Conservation (phyloP, 2,113 vertebrate species). For the Lophius piscatorius region DNA sequence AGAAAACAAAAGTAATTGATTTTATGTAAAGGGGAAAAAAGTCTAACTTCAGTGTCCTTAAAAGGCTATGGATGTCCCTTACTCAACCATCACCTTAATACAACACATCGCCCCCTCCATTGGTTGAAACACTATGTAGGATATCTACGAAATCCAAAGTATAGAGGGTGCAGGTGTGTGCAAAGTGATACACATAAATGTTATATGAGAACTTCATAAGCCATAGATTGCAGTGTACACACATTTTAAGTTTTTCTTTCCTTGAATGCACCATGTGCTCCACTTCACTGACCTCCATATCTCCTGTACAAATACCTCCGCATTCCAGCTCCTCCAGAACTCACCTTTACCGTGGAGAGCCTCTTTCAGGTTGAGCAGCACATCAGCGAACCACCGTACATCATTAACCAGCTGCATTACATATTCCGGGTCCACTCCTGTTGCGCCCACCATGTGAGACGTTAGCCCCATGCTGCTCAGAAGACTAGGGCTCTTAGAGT, state of each 20-base stretch:
- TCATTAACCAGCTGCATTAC: constrained; percentile 95
- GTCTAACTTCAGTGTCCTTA: background rate
- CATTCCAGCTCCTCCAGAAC: constrained; percentile 84
- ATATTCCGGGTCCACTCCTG: constrained; percentile 88
- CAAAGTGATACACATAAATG: too few species aligned
- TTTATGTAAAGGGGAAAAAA: background rate
- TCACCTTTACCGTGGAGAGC: constrained; percentile 87
- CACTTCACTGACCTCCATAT: constrained; percentile 1
- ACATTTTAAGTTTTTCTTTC: too few species aligned
- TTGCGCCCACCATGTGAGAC: constrained; percentile 77
- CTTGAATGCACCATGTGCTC: background rate
- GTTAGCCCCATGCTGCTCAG: constrained; percentile 81
- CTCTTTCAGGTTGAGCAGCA: constrained; percentile 91
- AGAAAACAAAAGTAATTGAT: background rate
- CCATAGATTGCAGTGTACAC: too few species aligned
- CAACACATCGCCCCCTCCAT: background rate
- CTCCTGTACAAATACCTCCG: constrained; percentile 30
- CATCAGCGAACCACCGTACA: constrained; percentile 91
- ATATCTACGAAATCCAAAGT: background rate
- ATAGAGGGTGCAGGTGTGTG: too few species aligned
- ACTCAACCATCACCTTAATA: constrained; percentile 4
- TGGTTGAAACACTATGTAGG: background rate
- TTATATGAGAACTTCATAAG: too few species aligned
- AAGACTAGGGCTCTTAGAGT: constrained; percentile 79
- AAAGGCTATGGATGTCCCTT: background rate